phyloP scores from a whole-genome alignment of 2,888 invertebrate genomes.

The Eupithecia abbreviata region DNA sequence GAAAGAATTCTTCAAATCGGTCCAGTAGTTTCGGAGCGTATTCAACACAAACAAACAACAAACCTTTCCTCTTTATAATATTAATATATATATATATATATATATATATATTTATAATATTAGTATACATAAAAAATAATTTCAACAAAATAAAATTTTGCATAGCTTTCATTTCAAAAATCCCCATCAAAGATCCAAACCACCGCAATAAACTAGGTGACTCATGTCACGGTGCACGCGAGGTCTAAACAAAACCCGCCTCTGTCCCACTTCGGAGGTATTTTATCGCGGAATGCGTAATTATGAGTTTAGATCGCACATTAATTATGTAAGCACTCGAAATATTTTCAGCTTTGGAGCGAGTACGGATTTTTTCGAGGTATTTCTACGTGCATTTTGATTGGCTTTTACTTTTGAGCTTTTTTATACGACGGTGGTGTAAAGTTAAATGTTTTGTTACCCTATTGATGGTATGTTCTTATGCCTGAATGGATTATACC shows the following conservation, averaged over 20 bases:
- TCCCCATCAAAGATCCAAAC: background rate
- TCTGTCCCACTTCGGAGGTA: constrained; percentile 37
- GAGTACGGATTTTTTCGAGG: constrained; percentile 8
- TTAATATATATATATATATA: too few species aligned
- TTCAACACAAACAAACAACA: too few species aligned
- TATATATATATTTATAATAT: too few species aligned
- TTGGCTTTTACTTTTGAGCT: constrained; percentile 7
- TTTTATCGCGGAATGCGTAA: constrained; percentile 40
- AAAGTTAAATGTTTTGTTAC: background rate
- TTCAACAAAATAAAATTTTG: too few species aligned
- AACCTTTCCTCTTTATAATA: too few species aligned
- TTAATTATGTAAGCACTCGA: constrained; percentile 27
- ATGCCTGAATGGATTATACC: too few species aligned
- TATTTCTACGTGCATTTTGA: constrained; percentile 17
- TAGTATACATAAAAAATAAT: too few species aligned
- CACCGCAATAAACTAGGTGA: background rate
- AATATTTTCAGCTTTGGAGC: constrained; percentile 23
- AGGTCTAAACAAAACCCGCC: constrained; percentile 42
- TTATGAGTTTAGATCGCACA: constrained; percentile 34
- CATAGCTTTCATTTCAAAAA: too few species aligned
- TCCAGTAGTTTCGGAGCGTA: too few species aligned
- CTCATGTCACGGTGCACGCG: constrained; percentile 50
- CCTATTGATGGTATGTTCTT: background rate
- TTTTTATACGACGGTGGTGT: background rate
- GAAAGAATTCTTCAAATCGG: too few species aligned